phyloP scores from a whole-genome alignment of 2,888 invertebrate genomes.

The Galeruca laticollis region DNA sequence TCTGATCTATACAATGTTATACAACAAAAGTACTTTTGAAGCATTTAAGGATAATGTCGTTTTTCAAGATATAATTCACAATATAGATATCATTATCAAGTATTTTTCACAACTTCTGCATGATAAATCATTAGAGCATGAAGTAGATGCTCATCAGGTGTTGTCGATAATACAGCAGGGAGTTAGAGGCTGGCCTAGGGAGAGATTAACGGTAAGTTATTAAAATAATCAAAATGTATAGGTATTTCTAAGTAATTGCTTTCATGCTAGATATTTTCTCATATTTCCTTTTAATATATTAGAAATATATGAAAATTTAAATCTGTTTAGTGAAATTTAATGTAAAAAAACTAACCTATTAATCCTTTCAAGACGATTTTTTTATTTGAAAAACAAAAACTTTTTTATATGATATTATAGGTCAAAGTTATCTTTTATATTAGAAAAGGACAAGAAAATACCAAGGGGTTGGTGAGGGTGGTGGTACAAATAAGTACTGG shows the following conservation, averaged over 20 bases:
- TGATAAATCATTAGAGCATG: slow-evolving; percentile 70
- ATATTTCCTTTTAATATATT: too few species aligned
- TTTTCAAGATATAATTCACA: slow-evolving; percentile 94
- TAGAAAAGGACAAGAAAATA: too few species aligned
- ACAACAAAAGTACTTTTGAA: slow-evolving; percentile 92
- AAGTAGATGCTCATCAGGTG: slow-evolving; percentile 88
- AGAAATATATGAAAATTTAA: too few species aligned
- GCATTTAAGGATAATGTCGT: slow-evolving; percentile 87
- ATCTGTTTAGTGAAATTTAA: too few species aligned
- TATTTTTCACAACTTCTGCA: slow-evolving; percentile 78
- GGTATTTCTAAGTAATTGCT: not conserved
- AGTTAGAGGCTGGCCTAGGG: slow-evolving; percentile 93
- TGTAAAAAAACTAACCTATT: too few species aligned
- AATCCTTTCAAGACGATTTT: too few species aligned
- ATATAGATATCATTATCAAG: slow-evolving; percentile 89
- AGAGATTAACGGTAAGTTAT: slow-evolving; percentile 84
- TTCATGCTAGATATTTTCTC: too few species aligned
- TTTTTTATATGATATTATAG: too few species aligned
- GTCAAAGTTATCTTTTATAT: too few species aligned
- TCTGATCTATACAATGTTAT: slow-evolving; percentile 94
- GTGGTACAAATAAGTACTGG: too few species aligned
- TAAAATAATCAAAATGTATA: slow-evolving; percentile 15
- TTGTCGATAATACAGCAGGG: slow-evolving; percentile 90
- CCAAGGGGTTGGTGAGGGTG: too few species aligned
- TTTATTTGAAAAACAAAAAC: too few species aligned